phyloP scores from a whole-genome alignment of 2,113 vertebrate species.

The Vireo altiloquus region DNA sequence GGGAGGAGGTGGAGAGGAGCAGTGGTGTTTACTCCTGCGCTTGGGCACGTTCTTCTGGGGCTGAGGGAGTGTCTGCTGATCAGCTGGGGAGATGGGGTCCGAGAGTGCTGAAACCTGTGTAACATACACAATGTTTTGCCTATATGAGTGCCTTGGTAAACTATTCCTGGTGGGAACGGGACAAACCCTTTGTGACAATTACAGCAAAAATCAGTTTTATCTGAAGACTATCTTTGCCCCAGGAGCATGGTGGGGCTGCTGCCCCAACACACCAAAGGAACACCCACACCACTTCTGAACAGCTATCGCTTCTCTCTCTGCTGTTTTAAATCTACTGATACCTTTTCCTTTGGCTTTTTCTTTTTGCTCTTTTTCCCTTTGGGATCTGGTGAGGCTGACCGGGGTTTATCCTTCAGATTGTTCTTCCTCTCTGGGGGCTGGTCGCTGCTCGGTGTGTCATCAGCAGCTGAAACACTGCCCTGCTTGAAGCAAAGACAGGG shows the following conservation, averaged over 20 bases:
- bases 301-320: background rate
- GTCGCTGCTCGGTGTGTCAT: constrained; percentile 88
- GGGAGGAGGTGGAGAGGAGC: constrained; percentile 77
- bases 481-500: constrained; percentile 41
- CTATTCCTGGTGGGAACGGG: background rate
- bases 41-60: constrained; percentile 56
- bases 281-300: background rate
- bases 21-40: constrained; percentile 71
- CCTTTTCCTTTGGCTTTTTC: constrained; percentile 85
- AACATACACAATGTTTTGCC: background rate
- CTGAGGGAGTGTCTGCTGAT: constrained; percentile 71
- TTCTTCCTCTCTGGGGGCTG: constrained; percentile 62
- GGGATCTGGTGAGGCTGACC: constrained; percentile 61
- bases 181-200: background rate
- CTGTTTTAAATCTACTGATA: constrained; percentile 22
- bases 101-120: constrained; percentile 83
- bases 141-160: background rate
- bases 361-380: constrained; percentile 68
- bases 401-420: constrained; percentile 61
- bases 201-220: background rate
- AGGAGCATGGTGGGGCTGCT: background rate
- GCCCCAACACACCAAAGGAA: background rate
- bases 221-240: background rate
- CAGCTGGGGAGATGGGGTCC: constrained; percentile 80
- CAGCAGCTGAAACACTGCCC: constrained; percentile 88